These are phyloP conservation scores for Asarcornis scutulata DNA, from an alignment of 2,113 vertebrate species.

Conservation along the genomic window DNA sequence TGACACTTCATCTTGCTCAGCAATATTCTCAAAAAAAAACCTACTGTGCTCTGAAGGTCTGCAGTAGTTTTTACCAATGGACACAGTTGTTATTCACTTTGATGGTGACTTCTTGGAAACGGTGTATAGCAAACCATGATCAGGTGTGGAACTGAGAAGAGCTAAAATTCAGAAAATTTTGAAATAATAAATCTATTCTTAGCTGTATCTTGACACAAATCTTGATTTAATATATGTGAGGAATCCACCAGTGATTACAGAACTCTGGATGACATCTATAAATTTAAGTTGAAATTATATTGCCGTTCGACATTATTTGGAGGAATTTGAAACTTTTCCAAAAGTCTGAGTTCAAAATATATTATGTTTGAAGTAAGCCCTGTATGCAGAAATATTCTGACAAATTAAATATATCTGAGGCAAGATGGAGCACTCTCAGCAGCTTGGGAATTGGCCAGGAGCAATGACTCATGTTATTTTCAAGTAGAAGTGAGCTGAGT, in stretches of 20 bases:
- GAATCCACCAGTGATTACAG: background rate
- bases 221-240: background rate
- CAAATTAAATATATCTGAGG: slow-evolving; percentile 7
- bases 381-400: background rate
- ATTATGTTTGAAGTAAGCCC: background rate
- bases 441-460: slow-evolving; percentile 46
- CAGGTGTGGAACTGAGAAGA: background rate
- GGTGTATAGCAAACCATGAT: background rate
- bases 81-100: background rate
- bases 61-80: background rate
- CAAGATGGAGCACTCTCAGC: background rate
- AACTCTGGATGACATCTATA: background rate
- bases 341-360: background rate
- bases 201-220: background rate
- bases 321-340: slow-evolving; percentile 3
- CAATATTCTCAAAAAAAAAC: background rate
- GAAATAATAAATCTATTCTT: background rate
- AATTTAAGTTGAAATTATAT: background rate
- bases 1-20: background rate
- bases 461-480: background rate
- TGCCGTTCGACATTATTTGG: background rate
- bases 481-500: background rate
- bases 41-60: background rate
- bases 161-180: background rate
- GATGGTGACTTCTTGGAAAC: background rate